Percentiles rank a stretch among this genome's conserved stretches.
phyloP scores from a whole-genome alignment of 2,888 invertebrate genomes.

The Drosophila demipolita region DNA sequence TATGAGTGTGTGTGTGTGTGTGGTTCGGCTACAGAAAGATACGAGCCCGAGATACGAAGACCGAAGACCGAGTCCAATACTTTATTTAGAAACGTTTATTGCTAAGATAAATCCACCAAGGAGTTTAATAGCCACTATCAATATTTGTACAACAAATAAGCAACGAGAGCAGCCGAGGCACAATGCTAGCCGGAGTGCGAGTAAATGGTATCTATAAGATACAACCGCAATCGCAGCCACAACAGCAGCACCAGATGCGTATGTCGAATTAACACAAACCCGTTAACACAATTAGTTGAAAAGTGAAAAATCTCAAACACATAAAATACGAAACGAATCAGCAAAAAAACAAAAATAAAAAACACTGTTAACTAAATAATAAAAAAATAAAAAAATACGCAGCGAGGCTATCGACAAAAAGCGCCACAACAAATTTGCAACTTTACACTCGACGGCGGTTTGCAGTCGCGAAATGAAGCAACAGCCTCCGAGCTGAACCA shows the following conservation, averaged over 20 bases:
- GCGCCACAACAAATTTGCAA: constrained; percentile 69
- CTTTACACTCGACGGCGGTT: constrained; percentile 66
- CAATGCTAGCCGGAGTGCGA: constrained; percentile 18
- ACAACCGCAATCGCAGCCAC: constrained; percentile 30
- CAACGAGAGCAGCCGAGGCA: constrained; percentile 42
- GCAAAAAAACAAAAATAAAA: constrained; percentile 39
- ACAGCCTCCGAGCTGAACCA: constrained; percentile 65
- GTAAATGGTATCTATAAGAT: constrained; percentile 56
- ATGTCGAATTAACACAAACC: constrained; percentile 70
- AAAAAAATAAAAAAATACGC: constrained; percentile 43
- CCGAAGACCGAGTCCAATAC: constrained; percentile 40
- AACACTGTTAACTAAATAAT: constrained; percentile 47
- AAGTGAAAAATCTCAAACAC: constrained; percentile 66
- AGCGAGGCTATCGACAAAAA: constrained; percentile 62
- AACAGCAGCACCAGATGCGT: constrained; percentile 60
- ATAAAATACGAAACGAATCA: constrained; percentile 41
- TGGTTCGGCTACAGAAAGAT: constrained; percentile 7
- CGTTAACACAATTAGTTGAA: constrained; percentile 79
- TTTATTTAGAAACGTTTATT: constrained; percentile 62
- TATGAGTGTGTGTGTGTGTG: background rate
- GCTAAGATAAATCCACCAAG: constrained; percentile 69
- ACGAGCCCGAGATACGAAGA: constrained; percentile 6
- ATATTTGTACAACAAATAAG: constrained; percentile 74
- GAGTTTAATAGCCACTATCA: constrained; percentile 66
- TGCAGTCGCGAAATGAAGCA: constrained; percentile 81